Conservation (phyloP, 2,113 vertebrate species). For the Serinus canaria region DNA sequence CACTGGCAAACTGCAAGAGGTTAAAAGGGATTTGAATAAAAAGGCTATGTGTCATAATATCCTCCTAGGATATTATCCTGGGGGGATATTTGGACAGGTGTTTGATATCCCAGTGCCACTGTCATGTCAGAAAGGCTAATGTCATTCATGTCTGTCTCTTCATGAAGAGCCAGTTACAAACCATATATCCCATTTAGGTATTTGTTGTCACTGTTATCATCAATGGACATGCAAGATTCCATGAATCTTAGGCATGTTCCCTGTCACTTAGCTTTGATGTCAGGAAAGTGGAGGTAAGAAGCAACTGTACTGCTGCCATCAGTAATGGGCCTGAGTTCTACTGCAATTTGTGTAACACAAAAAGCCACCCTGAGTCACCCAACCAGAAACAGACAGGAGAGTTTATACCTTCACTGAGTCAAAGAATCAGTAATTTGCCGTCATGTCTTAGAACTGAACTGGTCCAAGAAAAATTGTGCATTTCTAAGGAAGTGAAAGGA, state of each 20-base stretch:
- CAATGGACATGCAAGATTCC: neutral
- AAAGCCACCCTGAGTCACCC: neutral
- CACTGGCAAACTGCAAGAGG: neutral
- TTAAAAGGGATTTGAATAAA: neutral
- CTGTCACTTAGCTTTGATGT: neutral
- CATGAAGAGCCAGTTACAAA: neutral
- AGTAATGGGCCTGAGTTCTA: neutral
- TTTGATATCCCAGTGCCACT: neutral
- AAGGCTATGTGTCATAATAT: neutral
- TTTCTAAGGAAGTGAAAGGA: neutral
- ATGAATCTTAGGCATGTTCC: neutral
- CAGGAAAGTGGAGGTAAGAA: neutral
- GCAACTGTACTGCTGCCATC: accelerated
- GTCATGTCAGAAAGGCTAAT: neutral
- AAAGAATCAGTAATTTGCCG: neutral
- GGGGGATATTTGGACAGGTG: neutral
- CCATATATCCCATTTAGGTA: neutral
- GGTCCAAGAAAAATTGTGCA: neutral
- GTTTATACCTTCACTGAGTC: neutral
- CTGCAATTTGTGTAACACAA: neutral
- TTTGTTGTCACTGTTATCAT: neutral
- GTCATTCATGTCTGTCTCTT: neutral
- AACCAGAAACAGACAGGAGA: neutral
- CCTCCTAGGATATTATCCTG: neutral
- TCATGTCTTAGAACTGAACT: neutral